Evolutionary conservation across 2,113 vertebrate genomes (phyloP).

Genomic region (Penelope pileata): DNA sequence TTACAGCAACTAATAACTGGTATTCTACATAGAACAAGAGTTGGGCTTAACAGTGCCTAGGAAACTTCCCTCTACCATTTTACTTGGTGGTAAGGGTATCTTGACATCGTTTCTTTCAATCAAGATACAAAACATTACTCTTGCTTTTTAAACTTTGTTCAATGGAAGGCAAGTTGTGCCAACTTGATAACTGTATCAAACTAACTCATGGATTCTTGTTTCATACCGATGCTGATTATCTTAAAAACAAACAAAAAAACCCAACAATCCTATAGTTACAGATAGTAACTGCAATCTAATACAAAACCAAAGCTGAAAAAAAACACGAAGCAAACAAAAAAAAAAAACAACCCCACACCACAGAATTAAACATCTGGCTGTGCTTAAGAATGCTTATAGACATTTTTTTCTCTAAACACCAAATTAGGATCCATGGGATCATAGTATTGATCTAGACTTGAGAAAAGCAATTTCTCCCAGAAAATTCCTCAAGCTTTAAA

Average conservation of each 20-base stretch:
- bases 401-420: background rate
- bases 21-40: background rate
- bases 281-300: background rate
- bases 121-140: background rate
- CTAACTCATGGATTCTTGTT: background rate
- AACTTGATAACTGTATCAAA: background rate
- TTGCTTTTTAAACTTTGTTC: background rate
- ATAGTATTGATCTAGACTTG: background rate
- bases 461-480: background rate
- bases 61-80: background rate
- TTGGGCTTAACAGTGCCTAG: background rate
- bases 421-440: background rate
- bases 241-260: background rate
- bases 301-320: background rate
- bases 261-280: too few species aligned
- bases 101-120: background rate
- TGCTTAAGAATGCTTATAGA: background rate
- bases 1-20: background rate
- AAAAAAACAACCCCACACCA: rapidly evolving
- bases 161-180: background rate
- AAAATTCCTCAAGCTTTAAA: background rate
- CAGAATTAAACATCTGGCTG: background rate
- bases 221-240: background rate
- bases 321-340: background rate
- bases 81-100: background rate